Conservation (phyloP, 1,140 invertebrate genomes). For the Aphelenchoides avenae region DNA sequence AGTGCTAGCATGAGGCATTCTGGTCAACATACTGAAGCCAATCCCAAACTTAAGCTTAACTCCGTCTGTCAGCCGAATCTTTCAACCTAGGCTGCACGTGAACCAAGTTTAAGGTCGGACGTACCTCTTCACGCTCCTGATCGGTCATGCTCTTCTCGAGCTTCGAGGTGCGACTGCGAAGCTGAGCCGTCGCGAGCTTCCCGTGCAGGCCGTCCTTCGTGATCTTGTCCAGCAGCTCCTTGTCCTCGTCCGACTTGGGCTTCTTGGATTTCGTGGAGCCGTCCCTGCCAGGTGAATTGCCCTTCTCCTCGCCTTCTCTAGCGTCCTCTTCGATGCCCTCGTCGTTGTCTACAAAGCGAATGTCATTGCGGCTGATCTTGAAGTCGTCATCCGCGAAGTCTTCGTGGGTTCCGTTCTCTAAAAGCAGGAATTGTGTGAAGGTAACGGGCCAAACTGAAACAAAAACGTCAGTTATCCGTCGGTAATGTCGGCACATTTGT, state of each 20-base stretch:
- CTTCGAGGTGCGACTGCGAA: constrained; percentile 27
- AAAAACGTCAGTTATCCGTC: too few relatives aligned
- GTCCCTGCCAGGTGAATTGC: too few relatives aligned
- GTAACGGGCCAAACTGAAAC: too few relatives aligned
- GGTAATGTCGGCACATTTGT: too few relatives aligned
- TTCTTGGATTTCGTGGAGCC: neutral
- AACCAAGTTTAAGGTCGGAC: neutral
- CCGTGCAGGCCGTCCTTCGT: constrained; percentile 35
- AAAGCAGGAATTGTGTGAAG: too few relatives aligned
- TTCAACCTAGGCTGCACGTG: neutral
- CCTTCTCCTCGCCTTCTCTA: too few relatives aligned
- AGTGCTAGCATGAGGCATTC: neutral
- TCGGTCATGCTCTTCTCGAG: constrained; percentile 37
- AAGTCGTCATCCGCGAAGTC: too few relatives aligned
- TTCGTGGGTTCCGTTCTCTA: too few relatives aligned
- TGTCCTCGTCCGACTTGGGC: constrained; percentile 11
- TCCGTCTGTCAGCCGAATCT: neutral
- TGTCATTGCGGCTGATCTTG: too few relatives aligned
- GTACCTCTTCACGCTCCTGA: constrained; percentile 42
- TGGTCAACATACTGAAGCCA: neutral
- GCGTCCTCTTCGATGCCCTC: too few relatives aligned
- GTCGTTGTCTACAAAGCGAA: too few relatives aligned
- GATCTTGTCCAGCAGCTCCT: constrained; percentile 26
- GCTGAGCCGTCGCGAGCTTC: constrained; percentile 41
- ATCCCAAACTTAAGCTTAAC: neutral